Evolutionary conservation across 2,113 vertebrate genomes (phyloP), one percentile per base, ranked within the genome.

Genomic region (Pomatorhinus ruficollis): DNA sequence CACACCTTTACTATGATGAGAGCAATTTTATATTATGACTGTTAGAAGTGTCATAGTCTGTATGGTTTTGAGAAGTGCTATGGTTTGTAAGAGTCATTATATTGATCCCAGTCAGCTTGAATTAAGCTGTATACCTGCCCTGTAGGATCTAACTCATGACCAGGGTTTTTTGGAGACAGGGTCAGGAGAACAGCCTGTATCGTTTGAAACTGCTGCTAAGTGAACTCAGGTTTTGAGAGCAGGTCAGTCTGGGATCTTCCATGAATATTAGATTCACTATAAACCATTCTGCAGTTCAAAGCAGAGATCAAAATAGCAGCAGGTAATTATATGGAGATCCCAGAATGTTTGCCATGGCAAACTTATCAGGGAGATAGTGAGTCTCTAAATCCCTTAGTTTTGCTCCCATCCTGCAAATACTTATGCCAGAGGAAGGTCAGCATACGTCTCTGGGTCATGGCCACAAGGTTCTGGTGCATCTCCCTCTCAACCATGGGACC

Each of bases 351-450:
- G 45, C 66, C 9, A 4, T 63, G 50, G 50, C 45, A 87, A 49
- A 82, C 1, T 3, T 84, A 40, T 9, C n/a, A 37, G 53, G 77
- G 63, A 86, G 49, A 20, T 39, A 59, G 12, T 12, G 64, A 96
- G 89, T 93, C 91, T 92, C 80, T 92, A 83, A 93, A 92, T 92
- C 60, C 60, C 80, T 78, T 75, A 71, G 27, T 37, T 94, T 81
- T 87, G 77, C 49, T 78, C 56, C 75, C 64, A 53, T 92, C 16
- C 44, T 92, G 77, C 69, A 89, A 92, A 59, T 80, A 54, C 30
- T 81, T 13, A 66, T 66, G 50, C 35, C 47, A 66, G 16, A 81
- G 42, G 21, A 68, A 63, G 47, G 64, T 77, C 79, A 77, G 33
- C 60, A 18, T 77, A 65, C 0, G 0, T 53, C 37, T 65, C 25